Percentiles rank a stretch among this genome's conserved stretches.
Conservation (phyloP, 2,888 invertebrate genomes). For the Drosophila ochracea region DNA sequence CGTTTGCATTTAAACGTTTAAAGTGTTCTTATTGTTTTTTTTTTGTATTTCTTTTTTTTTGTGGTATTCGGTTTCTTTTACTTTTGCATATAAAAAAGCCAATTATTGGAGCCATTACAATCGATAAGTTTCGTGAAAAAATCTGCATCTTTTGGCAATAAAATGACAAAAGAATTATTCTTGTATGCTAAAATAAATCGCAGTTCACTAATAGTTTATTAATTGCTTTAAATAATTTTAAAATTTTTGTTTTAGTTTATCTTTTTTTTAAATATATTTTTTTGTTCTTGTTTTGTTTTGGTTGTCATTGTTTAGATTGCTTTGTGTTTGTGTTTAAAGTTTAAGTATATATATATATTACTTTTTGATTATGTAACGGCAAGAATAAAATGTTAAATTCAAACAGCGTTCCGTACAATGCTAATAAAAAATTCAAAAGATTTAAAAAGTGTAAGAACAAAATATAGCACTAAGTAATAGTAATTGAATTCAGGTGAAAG, state of each 20-base stretch:
- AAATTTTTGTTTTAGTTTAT: conserved; percentile 38
- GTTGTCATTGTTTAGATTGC: conserved; percentile 60
- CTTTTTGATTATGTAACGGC: conserved; percentile 84
- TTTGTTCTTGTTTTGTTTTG: conserved; percentile 63
- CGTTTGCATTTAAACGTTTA: conserved; percentile 49
- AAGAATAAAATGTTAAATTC: conserved; percentile 45
- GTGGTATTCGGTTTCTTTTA: conserved; percentile 29
- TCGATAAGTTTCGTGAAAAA: conserved; percentile 86
- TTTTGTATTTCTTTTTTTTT: conserved; percentile 39
- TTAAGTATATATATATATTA: conserved; percentile 81
- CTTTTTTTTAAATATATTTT: conserved; percentile 36
- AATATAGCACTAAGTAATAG: conserved; percentile 37
- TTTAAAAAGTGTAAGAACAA: background rate
- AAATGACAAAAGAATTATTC: conserved; percentile 86
- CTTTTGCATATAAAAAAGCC: conserved; percentile 79
- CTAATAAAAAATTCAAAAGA: conserved; percentile 52
- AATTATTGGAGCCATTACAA: conserved; percentile 86
- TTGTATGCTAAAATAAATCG: conserved; percentile 80
- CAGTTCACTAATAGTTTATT: conserved; percentile 72
- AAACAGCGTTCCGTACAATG: conserved; percentile 70
- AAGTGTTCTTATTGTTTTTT: conserved; percentile 46
- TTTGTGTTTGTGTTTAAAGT: conserved; percentile 48
- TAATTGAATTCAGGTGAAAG: conserved; percentile 12
- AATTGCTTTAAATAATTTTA: conserved; percentile 54
- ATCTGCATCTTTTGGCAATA: conserved; percentile 85